phyloP scores from a whole-genome alignment of 2,797 vertebrate genomes.

The Lacerta bilineata region DNA sequence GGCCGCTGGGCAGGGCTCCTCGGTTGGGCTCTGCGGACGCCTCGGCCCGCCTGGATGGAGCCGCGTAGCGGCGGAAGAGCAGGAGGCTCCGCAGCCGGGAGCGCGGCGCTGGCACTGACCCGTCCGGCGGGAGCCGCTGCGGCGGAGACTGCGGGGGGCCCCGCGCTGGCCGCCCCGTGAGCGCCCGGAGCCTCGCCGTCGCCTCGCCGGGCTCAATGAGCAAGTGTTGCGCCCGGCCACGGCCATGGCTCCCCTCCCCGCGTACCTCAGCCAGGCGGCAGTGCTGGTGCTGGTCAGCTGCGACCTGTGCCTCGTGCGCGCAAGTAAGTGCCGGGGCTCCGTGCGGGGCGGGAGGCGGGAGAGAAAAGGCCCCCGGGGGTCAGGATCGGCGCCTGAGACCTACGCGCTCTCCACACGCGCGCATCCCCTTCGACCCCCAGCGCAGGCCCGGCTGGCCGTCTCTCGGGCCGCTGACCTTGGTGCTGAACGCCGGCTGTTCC shows the following conservation, averaged over 20 bases:
- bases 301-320: conserved; percentile 90
- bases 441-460: background rate
- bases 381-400: background rate
- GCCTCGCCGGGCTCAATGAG: too few species aligned
- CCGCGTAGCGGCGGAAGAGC: conserved; percentile 2
- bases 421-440: background rate
- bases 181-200: background rate
- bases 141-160: background rate
- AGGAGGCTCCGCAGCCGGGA: background rate
- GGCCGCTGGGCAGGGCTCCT: too few species aligned
- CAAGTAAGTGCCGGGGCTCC: conserved; percentile 85
- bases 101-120: background rate
- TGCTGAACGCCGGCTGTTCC: background rate
- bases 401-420: background rate
- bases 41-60: background rate
- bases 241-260: conserved; percentile 85
- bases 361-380: too few species aligned
- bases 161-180: background rate
- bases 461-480: background rate
- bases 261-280: conserved; percentile 84
- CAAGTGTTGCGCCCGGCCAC: conserved; percentile 10
- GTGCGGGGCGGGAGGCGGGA: background rate
- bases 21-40: background rate
- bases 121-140: background rate
- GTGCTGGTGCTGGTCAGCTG: conserved; percentile 92